Evolutionary conservation across 1,140 invertebrate species (phyloP).

Genomic region (Uloborus diversus): DNA sequence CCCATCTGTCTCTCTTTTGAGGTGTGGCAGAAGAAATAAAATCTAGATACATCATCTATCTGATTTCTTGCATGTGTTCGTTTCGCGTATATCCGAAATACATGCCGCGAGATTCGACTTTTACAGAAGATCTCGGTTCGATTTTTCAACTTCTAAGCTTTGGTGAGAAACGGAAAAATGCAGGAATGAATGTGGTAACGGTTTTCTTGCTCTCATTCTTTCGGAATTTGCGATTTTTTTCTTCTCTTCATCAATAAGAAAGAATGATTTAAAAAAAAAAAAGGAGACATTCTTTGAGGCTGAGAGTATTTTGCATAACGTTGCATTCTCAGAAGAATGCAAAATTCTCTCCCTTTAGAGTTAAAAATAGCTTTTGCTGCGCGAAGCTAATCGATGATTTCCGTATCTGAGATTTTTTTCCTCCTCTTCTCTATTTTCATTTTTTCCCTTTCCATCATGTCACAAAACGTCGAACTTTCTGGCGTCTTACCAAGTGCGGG

Average conservation of each 20-base stretch:
- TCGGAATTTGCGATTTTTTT: conserved; percentile 16
- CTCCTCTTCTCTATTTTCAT: conserved; percentile 1
- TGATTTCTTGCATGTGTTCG: too few relatives aligned
- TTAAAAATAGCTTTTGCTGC: conserved; percentile 47
- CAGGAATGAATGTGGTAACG: background rate
- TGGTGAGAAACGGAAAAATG: too few relatives aligned
- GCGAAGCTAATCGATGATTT: conserved; percentile 48
- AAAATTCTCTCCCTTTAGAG: conserved; percentile 36
- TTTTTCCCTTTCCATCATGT: conserved; percentile 1
- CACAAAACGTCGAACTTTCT: conserved; percentile 34
- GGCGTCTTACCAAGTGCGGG: conserved; percentile 26
- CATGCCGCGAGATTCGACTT: too few relatives aligned
- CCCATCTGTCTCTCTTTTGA: too few relatives aligned
- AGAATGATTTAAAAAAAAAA: background rate
- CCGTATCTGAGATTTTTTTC: conserved; percentile 27
- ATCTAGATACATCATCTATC: too few relatives aligned
- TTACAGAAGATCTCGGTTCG: too few relatives aligned
- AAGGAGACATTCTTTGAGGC: background rate
- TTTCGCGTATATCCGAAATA: too few relatives aligned
- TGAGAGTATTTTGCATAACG: conserved; percentile 38
- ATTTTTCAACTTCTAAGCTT: too few relatives aligned
- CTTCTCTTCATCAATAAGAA: background rate
- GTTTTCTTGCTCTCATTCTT: conserved; percentile 1
- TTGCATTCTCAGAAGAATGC: conserved; percentile 26
- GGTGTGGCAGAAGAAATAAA: too few relatives aligned